Conservation (phyloP, 2,888 invertebrate species). For the Leucoptera coffeella region DNA sequence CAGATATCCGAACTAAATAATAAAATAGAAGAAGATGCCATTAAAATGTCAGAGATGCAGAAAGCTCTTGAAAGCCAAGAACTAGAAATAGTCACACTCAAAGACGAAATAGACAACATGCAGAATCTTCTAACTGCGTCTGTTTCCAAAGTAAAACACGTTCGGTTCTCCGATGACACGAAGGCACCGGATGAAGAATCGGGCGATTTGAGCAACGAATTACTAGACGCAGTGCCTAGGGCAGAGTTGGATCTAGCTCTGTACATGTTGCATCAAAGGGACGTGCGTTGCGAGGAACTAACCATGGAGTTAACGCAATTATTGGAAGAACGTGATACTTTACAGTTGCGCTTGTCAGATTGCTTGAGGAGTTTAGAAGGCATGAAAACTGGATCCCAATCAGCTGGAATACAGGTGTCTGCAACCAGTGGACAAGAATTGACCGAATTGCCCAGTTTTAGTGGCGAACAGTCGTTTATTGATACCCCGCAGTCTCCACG, state of each 20-base stretch:
- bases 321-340: constrained; percentile 77
- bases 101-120: constrained; percentile 54
- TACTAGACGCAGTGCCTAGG: constrained; percentile 36
- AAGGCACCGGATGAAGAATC: constrained; percentile 19
- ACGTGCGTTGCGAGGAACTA: constrained; percentile 80
- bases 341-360: constrained; percentile 77
- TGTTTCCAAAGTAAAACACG: constrained; percentile 32
- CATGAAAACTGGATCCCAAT: constrained; percentile 19
- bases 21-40: constrained; percentile 46
- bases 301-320: constrained; percentile 78
- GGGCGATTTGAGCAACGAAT: constrained; percentile 15
- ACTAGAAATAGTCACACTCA: constrained; percentile 65
- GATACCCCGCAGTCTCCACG: constrained; percentile 30
- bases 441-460: constrained; percentile 20
- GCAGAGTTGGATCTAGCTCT: constrained; percentile 74
- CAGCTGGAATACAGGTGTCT: constrained; percentile 17
- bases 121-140: constrained; percentile 17
- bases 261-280: constrained; percentile 81
- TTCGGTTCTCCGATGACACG: constrained; percentile 38
- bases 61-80: constrained; percentile 62
- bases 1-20: constrained; percentile 47
- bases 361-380: constrained; percentile 69
- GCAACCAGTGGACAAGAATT: constrained; percentile 18
- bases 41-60: constrained; percentile 52
- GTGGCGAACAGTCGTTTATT: constrained; percentile 23